Percentiles rank a stretch among this genome's conserved stretches.
These are phyloP conservation scores for Drosophila sp. DNA, from an alignment of 1,140 invertebrate genomes.

Conservation along the genomic window DNA sequence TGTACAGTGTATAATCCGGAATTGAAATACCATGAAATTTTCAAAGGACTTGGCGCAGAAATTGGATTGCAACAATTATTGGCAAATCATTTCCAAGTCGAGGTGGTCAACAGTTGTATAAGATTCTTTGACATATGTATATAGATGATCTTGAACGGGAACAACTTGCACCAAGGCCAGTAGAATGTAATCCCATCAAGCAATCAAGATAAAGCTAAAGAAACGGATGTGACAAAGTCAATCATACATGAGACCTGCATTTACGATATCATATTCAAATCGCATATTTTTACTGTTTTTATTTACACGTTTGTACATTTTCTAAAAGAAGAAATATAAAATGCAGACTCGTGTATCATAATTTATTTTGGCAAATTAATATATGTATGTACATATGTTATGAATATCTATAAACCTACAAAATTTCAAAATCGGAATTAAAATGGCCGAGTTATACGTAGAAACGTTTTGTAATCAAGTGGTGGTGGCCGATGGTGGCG, in stretches of 20 bases:
- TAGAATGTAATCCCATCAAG: neutral
- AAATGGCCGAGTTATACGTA: too few relatives aligned
- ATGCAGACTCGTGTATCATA: too few relatives aligned
- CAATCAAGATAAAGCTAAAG: neutral
- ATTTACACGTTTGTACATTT: too few relatives aligned
- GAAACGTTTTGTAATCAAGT: too few relatives aligned
- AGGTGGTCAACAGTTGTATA: conserved; percentile 60
- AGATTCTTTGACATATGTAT: conserved; percentile 47
- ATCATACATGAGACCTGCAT: neutral
- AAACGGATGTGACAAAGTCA: neutral
- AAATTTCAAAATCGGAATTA: too few relatives aligned
- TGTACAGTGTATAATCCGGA: conserved; percentile 60
- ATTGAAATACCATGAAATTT: conserved; percentile 67
- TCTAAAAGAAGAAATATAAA: too few relatives aligned
- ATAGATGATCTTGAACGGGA: conserved; percentile 64
- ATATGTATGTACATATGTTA: too few relatives aligned
- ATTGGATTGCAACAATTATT: conserved; percentile 55
- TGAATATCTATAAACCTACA: too few relatives aligned
- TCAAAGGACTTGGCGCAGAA: conserved; percentile 70
- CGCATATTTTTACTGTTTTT: neutral
- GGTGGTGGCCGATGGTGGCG: too few relatives aligned
- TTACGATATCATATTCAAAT: neutral
- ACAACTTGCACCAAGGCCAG: conserved; percentile 3
- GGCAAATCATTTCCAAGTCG: conserved; percentile 53
- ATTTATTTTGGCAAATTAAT: too few relatives aligned